A percentile compares a stretch with the other conserved stretches of the same genome.
Evolutionary conservation across 1,140 invertebrate genomes (phyloP).

Genomic region (Medauroidea extradentata): DNA sequence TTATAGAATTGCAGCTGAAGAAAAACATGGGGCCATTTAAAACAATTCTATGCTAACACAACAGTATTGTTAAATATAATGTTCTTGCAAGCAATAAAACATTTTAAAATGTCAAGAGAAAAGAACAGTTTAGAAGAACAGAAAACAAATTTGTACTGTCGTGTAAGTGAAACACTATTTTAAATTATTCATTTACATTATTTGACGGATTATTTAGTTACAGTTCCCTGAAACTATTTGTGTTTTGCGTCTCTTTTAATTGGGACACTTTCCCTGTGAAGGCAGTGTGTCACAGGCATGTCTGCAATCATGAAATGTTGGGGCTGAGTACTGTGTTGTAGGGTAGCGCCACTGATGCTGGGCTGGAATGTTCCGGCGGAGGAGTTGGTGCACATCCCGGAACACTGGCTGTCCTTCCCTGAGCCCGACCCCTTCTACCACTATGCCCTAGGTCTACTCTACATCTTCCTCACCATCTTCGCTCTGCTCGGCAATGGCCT

Average conservation of each 20-base stretch:
- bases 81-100: no score
- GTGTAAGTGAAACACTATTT: background rate
- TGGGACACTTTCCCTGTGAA: background rate
- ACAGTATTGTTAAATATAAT: background rate
- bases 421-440: slow-evolving; percentile 78
- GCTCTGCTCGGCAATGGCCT: slow-evolving; percentile 79
- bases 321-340: background rate
- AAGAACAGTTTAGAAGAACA: background rate
- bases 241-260: background rate
- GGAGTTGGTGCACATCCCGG: slow-evolving; percentile 69
- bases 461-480: slow-evolving; percentile 71
- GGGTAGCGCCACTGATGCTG: slow-evolving; percentile 48
- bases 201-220: background rate
- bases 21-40: no score
- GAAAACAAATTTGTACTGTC: background rate
- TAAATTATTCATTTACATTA: background rate
- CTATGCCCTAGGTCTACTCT: slow-evolving; percentile 74
- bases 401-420: slow-evolving; percentile 73
- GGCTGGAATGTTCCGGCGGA: slow-evolving; percentile 74
- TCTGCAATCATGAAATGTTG: background rate
- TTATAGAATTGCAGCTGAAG: no score
- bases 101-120: background rate
- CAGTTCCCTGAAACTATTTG: background rate
- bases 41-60: no score
- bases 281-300: no score